Base-by-base conservation (phyloP, 2,888 invertebrate species). In the Eupithecia dodoneata region DNA sequence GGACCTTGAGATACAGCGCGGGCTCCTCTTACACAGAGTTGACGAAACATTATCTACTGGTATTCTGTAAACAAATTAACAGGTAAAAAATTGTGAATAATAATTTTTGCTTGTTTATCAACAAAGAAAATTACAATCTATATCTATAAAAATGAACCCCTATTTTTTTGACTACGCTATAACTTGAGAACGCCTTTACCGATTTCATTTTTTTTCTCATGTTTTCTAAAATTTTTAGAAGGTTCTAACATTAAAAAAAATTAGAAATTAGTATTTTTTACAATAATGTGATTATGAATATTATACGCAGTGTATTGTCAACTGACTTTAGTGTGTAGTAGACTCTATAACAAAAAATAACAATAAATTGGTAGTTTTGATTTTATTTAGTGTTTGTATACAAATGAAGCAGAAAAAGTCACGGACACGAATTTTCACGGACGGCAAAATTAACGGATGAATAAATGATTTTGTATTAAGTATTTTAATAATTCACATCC, bases 381-480 rank as follows among this genome's bases (percentile, higher is more conserved):
- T 18, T 59, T 55, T 9, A 18, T 59, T 9, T 59, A 9, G 0
- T 59, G 59, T 59, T 18, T 59, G 18, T 63, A 30, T 7, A 63
- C 18, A 63, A 12, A 12, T 52, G 63, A 55, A 45, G 65, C 73
- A 44, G 30, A 45, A 63, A 30, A n/a, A 70, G 63, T 47, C 13
- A 49, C 42, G 59, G 30, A 30, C 12, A 30, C 66, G 47, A 15
- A 75, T 66, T 41, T 44, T 15, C 47, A 59, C 52, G 47, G 59
- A 71, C 72, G 69, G 65, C 45, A 74, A 76, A 76, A 76, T 76
- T 76, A 74, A 59, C 74, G 41, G 44, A 76, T 76, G 74, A 76
- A 79, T 79, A 76, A 79, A 76, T 73, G 73, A 76, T 71, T n/a
- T 47, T 72, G 76, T 66, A 72, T 76, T 70, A 76, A 30, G 63